Base-by-base conservation (phyloP, 2,797 vertebrate species). In the Loris lydekkerianus region DNA sequence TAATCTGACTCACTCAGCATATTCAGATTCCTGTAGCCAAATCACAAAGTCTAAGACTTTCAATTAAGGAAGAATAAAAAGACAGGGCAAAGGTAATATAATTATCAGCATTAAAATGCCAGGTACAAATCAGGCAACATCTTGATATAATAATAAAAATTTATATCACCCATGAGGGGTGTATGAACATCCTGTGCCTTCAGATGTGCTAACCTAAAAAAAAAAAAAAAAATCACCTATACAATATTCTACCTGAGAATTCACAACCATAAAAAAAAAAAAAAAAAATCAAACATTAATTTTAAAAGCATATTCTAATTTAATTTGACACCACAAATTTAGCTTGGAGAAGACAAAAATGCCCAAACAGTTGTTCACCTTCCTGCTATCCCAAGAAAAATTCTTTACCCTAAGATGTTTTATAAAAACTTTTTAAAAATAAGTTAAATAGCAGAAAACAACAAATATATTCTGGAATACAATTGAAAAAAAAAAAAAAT, bases 241-340 rank as follows among this genome's bases (percentile, higher is more conserved):
- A 11, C 7, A 49, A 75, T 43, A 67, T 90, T 77, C 86, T 88
- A n/a, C 58, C 43, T 63, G 11, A 81, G 77, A 86, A 63, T 10
- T 49, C 13, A 87, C 25, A 84, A 56, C 27, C 21, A 77, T 31
- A 13, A 40, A 80, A 58, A 75, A 69, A 78, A n/a, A n/a, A 56
- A 17, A 81, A 70, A n/a, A 34, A 56, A 17, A 81, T 63, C 40
- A 3, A 40, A 40, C 40, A 31, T 67, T 14, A 72, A 80, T 31
- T 87, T 95, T 17, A 40, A 78, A 88, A n/a, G 67, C n/a, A 7
- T 92, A 96, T 82, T 93, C 63, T 93, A 73, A 63, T 84, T 96
- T 95, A 95, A 80, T 43, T 10, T 78, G 86, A 73, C 67, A 20
- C 84, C 23, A 5, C 11, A 34, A n/a, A 65, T 92, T 95, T 89